A percentile compares a stretch with the other conserved stretches of the same genome.
phyloP scores from a whole-genome alignment of 2,888 invertebrate genomes.

The Acleris emargana region DNA sequence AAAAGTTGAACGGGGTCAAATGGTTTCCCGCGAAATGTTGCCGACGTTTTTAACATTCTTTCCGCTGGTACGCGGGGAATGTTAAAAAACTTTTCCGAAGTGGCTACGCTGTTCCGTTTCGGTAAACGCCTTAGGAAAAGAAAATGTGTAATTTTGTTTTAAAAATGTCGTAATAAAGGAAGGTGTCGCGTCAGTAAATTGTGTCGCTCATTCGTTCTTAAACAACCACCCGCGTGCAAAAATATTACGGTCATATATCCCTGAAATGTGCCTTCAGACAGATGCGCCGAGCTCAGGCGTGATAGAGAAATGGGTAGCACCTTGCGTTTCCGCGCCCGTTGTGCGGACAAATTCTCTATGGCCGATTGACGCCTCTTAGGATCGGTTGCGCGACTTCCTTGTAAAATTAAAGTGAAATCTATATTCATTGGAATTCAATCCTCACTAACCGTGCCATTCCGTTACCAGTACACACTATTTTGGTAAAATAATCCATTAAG shows the following conservation, averaged over 20 bases:
- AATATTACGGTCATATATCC: slow-evolving; percentile 61
- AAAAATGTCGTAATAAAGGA: slow-evolving; percentile 32
- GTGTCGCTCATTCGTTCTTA: slow-evolving; percentile 47
- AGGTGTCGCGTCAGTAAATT: slow-evolving; percentile 51
- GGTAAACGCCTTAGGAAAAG: slow-evolving; percentile 3
- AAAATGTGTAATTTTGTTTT: slow-evolving; percentile 12
- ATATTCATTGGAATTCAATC: not conserved
- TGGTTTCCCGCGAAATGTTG: slow-evolving; percentile 62
- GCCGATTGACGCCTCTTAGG: slow-evolving; percentile 30
- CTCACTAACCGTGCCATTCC: no score
- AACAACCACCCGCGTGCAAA: slow-evolving; percentile 55
- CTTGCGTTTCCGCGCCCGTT: slow-evolving; percentile 62
- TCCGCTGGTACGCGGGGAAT: slow-evolving; percentile 55
- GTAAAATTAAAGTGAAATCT: not conserved
- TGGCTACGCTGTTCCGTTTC: slow-evolving; percentile 15
- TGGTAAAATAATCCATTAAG: no score
- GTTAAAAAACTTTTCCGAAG: slow-evolving; percentile 53
- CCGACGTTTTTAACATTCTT: slow-evolving; percentile 68
- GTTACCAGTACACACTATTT: no score
- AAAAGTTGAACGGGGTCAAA: slow-evolving; percentile 69
- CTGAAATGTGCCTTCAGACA: slow-evolving; percentile 54
- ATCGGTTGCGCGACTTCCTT: not conserved
- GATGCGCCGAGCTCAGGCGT: slow-evolving; percentile 61
- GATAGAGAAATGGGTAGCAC: slow-evolving; percentile 72
- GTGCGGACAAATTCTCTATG: slow-evolving; percentile 54